Percentiles rank a stretch among this genome's conserved stretches.
Conservation (phyloP, 2,113 vertebrate genomes). For the Hystrix cristata region DNA sequence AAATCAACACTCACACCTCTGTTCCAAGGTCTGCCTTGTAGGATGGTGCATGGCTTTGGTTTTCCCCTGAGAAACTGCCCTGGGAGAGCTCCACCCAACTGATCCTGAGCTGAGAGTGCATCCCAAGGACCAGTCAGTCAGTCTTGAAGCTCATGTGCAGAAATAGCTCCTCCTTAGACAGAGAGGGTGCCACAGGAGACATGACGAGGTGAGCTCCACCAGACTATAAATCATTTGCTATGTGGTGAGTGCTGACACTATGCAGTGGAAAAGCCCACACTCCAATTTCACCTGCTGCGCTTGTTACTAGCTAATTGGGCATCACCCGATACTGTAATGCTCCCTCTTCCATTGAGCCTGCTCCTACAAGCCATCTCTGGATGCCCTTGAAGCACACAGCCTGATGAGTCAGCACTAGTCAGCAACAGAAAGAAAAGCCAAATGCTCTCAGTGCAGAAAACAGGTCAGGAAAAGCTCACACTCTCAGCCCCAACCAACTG, state of each 20-base stretch:
- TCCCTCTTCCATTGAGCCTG: constrained; percentile 82
- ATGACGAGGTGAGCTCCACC: background rate
- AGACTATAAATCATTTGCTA: constrained; percentile 80
- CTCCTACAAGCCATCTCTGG: constrained; percentile 80
- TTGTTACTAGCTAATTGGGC: constrained; percentile 86
- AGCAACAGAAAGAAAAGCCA: constrained; percentile 82
- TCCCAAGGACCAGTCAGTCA: constrained; percentile 59
- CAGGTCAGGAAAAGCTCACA: constrained; percentile 80
- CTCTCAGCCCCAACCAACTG: constrained; percentile 68
- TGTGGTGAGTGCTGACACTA: constrained; percentile 76
- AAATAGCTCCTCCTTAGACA: constrained; percentile 65
- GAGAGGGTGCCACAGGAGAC: background rate
- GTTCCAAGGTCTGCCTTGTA: rapidly evolving
- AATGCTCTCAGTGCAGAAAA: constrained; percentile 72
- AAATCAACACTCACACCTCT: rapidly evolving
- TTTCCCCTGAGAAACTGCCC: background rate
- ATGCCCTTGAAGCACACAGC: constrained; percentile 83
- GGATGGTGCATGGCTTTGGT: background rate
- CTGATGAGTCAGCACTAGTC: constrained; percentile 83
- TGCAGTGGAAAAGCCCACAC: constrained; percentile 79
- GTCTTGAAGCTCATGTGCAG: constrained; percentile 31
- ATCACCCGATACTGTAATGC: constrained; percentile 85
- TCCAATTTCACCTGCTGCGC: constrained; percentile 84
- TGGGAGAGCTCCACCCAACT: background rate
- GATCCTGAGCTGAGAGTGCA: constrained; percentile 57